These are phyloP conservation scores for Paratilapia polleni DNA, from an alignment of 2,113 vertebrate genomes.

Conservation along the genomic window DNA sequence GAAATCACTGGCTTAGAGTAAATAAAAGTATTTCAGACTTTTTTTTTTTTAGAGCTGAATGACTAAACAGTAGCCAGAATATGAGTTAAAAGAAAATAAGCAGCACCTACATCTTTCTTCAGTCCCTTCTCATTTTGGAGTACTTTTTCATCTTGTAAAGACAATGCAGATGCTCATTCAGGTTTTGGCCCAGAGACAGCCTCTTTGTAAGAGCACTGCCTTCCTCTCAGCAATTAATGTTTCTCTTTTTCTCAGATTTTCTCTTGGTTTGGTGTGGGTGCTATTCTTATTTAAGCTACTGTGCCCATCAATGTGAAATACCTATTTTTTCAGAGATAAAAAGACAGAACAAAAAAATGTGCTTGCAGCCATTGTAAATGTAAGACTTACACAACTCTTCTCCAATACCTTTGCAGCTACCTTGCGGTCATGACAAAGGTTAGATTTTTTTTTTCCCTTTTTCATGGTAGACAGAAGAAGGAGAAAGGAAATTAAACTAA, in stretches of 20 bases:
- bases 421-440: not conserved
- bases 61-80: not conserved
- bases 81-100: constrained; percentile 8
- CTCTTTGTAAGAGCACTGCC: constrained; percentile 12
- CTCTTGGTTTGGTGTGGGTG: not conserved
- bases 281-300: not conserved
- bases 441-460: not conserved
- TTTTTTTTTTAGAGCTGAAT: not conserved
- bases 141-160: not conserved
- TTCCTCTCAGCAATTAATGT: not conserved
- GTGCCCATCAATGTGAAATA: not conserved
- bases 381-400: not conserved
- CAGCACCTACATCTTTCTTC: constrained; percentile 13
- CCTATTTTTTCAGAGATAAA: not conserved
- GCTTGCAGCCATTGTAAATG: not conserved
- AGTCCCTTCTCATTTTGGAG: not conserved
- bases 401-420: not conserved
- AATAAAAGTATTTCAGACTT: not conserved
- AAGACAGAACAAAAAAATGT: not conserved
- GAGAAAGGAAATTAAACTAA: not conserved
- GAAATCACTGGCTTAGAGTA: not conserved
- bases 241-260: not conserved
- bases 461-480: not conserved
- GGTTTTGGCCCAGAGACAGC: not conserved
- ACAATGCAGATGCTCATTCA: constrained; percentile 25